A percentile compares a stretch with the other conserved stretches of the same genome.
Conservation (phyloP, 30 jellyfish, hydroid and myxozoan genomes). For the Cassiopea andromeda region DNA sequence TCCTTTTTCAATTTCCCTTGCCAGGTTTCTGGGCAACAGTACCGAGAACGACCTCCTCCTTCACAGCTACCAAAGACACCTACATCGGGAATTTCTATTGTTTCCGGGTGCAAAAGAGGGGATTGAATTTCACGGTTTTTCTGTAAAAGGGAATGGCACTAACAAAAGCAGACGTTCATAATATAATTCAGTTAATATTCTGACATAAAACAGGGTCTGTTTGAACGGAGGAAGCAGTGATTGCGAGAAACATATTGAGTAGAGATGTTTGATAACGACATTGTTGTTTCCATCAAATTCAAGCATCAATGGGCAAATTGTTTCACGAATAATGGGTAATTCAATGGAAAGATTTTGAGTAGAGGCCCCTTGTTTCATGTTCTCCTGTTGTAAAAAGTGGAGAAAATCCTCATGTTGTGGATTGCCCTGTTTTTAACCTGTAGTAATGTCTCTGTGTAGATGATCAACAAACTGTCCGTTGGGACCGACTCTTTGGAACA, state of each 20-base stretch:
- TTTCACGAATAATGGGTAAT: background rate
- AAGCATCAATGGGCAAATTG: conserved; percentile 11
- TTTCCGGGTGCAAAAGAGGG: background rate
- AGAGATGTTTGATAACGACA: background rate
- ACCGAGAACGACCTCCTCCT: background rate
- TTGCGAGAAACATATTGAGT: background rate
- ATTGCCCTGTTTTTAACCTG: too few species aligned
- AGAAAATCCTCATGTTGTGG: too few species aligned
- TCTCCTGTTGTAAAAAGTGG: background rate
- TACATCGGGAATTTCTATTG: background rate
- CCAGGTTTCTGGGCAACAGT: background rate
- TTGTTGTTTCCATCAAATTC: background rate
- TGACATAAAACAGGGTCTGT: background rate
- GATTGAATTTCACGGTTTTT: background rate
- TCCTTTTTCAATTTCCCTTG: background rate
- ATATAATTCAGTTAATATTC: background rate
- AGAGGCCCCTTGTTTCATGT: background rate
- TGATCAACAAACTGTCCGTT: too few species aligned
- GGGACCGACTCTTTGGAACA: background rate
- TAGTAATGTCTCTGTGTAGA: too few species aligned
- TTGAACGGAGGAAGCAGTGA: background rate
- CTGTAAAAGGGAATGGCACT: background rate
- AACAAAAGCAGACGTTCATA: background rate
- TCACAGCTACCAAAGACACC: background rate
- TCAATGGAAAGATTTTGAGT: background rate